Evolutionary conservation across 2,797 vertebrate genomes (phyloP).

Genomic region (Gallinago solitaria): DNA sequence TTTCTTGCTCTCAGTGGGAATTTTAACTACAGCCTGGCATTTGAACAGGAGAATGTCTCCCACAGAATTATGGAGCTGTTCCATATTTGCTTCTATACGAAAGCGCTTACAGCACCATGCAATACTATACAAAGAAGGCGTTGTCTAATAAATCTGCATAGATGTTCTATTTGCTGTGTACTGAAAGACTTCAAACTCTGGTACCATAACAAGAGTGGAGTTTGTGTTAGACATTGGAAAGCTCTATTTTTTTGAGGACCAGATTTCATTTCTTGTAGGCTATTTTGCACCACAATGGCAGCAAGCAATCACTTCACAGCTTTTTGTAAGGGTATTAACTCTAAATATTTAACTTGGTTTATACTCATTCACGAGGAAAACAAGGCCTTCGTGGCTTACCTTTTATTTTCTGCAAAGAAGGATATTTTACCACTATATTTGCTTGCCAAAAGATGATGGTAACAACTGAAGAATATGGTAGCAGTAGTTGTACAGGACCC

Average conservation of each 20-base stretch:
- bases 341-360: conserved; percentile 5
- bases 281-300: not conserved
- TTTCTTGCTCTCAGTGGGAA: not conserved
- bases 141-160: conserved; percentile 40
- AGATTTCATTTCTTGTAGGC: not conserved
- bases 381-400: not conserved
- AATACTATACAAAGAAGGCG: conserved; percentile 26
- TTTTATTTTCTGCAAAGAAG: not conserved
- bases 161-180: conserved; percentile 6
- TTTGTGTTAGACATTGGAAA: conserved; percentile 6
- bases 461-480: not conserved
- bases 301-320: not conserved
- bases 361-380: not conserved
- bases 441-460: not conserved
- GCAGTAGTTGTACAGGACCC: not conserved
- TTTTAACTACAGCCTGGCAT: conserved; percentile 22
- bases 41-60: conserved; percentile 34
- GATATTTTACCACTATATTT: not conserved
- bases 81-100: conserved; percentile 42
- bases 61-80: conserved; percentile 44
- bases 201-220: not conserved
- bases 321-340: not conserved
- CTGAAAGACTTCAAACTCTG: not conserved
- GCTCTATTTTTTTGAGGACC: not conserved
- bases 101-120: conserved; percentile 23